Conservation (phyloP, 2,888 invertebrate species). For the Parnassius apollo region DNA sequence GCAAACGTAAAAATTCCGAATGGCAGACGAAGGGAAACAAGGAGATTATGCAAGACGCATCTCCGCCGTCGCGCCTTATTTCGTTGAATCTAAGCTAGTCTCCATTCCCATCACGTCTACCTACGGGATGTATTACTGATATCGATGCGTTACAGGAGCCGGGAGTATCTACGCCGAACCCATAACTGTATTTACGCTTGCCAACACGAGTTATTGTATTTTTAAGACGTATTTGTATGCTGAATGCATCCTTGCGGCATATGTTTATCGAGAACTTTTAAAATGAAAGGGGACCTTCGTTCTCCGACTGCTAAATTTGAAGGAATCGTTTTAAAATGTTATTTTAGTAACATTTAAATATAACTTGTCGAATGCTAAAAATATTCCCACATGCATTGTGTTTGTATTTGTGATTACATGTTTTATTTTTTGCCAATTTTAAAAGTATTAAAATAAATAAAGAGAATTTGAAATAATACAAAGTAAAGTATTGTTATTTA, state of each 20-base stretch:
- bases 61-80: constrained; percentile 55
- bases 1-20: constrained; percentile 27
- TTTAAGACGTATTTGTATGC: constrained; percentile 68
- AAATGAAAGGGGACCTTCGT: constrained; percentile 59
- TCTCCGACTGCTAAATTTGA: constrained; percentile 35
- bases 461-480: no score
- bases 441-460: no score
- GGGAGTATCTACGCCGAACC: constrained; percentile 41
- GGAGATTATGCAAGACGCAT: constrained; percentile 63
- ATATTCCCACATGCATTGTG: no score
- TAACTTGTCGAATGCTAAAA: no score
- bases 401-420: no score
- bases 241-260: constrained; percentile 62
- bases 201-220: constrained; percentile 69
- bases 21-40: constrained; percentile 34
- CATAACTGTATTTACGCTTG: constrained; percentile 55
- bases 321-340: constrained; percentile 11
- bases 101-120: constrained; percentile 68
- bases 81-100: constrained; percentile 50
- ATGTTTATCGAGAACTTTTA: constrained; percentile 69
- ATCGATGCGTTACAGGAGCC: constrained; percentile 55
- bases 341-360: not conserved
- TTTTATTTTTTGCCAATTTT: no score
- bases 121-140: constrained; percentile 69
- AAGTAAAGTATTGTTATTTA: no score